phyloP scores from a whole-genome alignment of 2,888 invertebrate species.

The Galeruca laticollis region DNA sequence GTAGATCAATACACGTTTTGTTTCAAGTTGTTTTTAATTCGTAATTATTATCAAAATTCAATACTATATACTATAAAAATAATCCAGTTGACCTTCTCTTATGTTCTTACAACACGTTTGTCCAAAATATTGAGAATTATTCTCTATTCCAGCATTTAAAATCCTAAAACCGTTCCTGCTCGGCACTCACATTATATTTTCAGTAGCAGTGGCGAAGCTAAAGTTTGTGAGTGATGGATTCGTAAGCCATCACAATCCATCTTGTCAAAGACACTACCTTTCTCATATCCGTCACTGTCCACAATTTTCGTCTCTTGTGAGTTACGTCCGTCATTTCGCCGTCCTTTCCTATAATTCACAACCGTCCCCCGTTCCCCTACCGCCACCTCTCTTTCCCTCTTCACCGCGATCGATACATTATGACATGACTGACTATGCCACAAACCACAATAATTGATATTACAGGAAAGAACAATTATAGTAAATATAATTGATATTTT shows the following conservation, averaged over 20 bases:
- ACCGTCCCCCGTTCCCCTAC: conserved; percentile 32
- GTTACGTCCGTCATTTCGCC: conserved; percentile 48
- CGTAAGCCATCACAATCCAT: conserved; percentile 51
- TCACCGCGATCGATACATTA: conserved; percentile 49
- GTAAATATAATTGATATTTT: background rate
- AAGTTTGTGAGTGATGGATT: conserved; percentile 48
- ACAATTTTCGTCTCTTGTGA: conserved; percentile 58
- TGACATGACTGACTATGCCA: conserved; percentile 48
- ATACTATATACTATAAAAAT: no score
- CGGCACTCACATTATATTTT: conserved; percentile 36
- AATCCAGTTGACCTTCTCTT: no score
- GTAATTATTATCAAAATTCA: no score
- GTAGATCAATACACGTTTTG: no score
- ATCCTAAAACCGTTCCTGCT: conserved; percentile 23
- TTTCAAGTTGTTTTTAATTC: no score
- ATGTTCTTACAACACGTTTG: no score
- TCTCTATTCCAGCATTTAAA: no score
- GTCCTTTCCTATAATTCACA: conserved; percentile 45
- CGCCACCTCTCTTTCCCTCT: background rate
- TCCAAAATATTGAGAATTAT: no score
- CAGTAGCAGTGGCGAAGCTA: conserved; percentile 43
- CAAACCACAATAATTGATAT: conserved; percentile 33
- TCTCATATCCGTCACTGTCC: conserved; percentile 57
- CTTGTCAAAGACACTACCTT: conserved; percentile 58
- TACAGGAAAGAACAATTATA: background rate